Conservation (phyloP, 2,113 vertebrate genomes). For the Xerus inauris region DNA sequence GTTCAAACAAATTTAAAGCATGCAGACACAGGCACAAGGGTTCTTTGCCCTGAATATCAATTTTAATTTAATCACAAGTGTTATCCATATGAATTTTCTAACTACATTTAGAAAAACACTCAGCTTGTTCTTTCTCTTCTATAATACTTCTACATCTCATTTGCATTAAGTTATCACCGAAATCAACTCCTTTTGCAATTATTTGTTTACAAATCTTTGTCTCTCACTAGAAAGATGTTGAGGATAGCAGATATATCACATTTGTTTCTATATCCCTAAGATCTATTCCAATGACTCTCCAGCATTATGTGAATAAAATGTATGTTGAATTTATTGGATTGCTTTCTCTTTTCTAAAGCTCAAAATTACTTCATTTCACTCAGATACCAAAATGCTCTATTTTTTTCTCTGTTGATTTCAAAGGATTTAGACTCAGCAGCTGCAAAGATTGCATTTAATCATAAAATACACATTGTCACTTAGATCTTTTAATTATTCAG, state of each 20-base stretch:
- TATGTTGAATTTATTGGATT: neutral
- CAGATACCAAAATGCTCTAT: neutral
- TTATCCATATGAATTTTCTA: conserved; percentile 8
- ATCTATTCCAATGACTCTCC: neutral
- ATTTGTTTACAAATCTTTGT: conserved; percentile 27
- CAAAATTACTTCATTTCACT: neutral
- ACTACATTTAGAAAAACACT: neutral
- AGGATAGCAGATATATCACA: neutral
- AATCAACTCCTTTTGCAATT: neutral
- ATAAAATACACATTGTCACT: neutral
- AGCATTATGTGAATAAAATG: neutral
- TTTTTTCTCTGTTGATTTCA: neutral
- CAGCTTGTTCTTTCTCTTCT: neutral
- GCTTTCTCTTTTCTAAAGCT: neutral
- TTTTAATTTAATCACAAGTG: conserved; percentile 58
- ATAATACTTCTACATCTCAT: neutral
- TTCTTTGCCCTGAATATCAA: neutral
- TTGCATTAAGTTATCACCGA: neutral
- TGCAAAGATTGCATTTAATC: neutral
- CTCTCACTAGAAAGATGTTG: neutral
- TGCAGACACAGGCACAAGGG: too few relatives aligned
- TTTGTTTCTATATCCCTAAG: neutral
- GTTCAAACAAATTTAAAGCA: neutral
- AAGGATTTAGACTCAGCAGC: neutral
- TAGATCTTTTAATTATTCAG: conserved; percentile 6